Evolutionary conservation across 2,888 invertebrate genomes (phyloP), one percentile per base, ranked within the genome.

Genomic region (Drosophila prostipennis): DNA sequence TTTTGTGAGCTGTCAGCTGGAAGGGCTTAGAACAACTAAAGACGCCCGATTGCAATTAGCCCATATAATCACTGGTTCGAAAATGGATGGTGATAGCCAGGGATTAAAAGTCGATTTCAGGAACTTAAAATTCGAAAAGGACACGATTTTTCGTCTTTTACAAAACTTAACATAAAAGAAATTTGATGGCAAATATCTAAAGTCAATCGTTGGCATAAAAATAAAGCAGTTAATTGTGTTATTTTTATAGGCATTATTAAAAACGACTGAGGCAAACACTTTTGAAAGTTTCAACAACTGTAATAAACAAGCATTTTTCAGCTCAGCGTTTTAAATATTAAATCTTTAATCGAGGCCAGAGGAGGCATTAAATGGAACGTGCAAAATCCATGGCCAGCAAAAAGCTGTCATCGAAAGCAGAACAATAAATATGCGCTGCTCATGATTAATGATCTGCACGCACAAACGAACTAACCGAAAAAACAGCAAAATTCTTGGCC

Each of bases 361-460:
- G 8, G 11, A 5, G 42, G 8, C 32, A 61, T 69, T 48, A 79
- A 74, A 76, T 74, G 77, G 75, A 46, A 70, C 43, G 64, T 45
- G 56, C 54, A 45, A 48, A 68, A 63, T 58, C 61, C 72, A 37
- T 57, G 80, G 59, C 64, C 63, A 72, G 74, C 81, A 77, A 70
- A 78, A 80, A 78, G 77, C 87, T 87, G 87, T 84, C 82, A 85
- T 77, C 85, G 74, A 65, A 64, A 75, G 75, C 61, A 74, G 71
- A 80, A 79, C 70, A 85, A 85, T 81, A 87, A 85, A 84, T 87
- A 87, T 87, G 80, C 85, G 67, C 59, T 76, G 83, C 80, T 82
- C 80, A 87, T 84, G 83, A 84, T 87, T 84, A 87, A 84, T 87
- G 85, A 84, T 78, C 76, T 78, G 74, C 72, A 79, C 87, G 79